Conservation (phyloP, 2,888 invertebrate species). For the Chloromyia formosa region DNA sequence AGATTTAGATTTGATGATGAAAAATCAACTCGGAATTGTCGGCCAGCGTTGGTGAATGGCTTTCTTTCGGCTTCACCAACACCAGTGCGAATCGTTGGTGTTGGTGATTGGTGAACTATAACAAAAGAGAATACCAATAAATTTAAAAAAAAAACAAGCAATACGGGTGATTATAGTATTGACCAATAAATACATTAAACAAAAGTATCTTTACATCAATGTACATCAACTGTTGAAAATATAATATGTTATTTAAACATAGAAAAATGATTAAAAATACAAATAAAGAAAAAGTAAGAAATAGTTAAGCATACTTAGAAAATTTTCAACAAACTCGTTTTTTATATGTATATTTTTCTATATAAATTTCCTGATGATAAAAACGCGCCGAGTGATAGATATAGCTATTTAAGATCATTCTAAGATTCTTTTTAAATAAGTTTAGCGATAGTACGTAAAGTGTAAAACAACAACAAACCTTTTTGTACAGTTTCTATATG, state of each 20-base stretch:
- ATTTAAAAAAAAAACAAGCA: conserved; percentile 1
- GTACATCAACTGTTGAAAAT: conserved; percentile 15
- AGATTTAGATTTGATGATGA: too few relatives aligned
- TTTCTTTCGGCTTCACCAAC: not conserved
- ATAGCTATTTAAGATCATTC: conserved; percentile 21
- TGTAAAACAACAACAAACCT: too few relatives aligned
- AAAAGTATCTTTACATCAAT: not conserved
- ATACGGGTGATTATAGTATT: conserved; percentile 38
- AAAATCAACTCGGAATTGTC: too few relatives aligned
- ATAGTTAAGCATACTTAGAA: too few relatives aligned
- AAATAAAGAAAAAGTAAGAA: not conserved
- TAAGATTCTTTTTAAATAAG: too few relatives aligned
- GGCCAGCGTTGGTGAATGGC: too few relatives aligned
- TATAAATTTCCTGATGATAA: conserved; percentile 14
- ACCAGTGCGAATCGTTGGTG: not conserved
- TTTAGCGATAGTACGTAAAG: too few relatives aligned
- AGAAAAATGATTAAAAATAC: conserved; percentile 23
- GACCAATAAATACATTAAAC: conserved; percentile 22
- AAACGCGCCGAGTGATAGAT: conserved; percentile 32
- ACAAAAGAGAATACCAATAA: not conserved
- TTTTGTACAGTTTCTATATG: not conserved
- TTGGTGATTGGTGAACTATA: conserved; percentile 12
- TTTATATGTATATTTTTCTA: conserved; percentile 31
- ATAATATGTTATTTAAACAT: not conserved
- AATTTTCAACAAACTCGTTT: not conserved